These are phyloP conservation scores for Alligator mississippiensis DNA, from an alignment of 2,113 vertebrate genomes.

Conservation along the genomic window DNA sequence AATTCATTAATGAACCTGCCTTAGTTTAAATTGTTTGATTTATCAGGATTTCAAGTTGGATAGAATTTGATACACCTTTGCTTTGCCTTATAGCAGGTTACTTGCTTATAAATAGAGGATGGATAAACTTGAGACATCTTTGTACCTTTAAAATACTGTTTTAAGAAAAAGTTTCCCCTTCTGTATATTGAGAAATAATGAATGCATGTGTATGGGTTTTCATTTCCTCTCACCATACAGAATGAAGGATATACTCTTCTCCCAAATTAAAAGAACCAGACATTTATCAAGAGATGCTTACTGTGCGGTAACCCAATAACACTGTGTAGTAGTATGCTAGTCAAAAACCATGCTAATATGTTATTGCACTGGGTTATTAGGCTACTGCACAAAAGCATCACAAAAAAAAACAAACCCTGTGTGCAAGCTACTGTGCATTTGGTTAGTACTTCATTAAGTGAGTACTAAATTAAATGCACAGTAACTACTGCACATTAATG, in stretches of 20 bases:
- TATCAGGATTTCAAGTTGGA: not conserved
- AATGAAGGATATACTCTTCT: not conserved
- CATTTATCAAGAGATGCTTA: not conserved
- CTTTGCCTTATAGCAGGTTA: not conserved
- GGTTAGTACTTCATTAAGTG: no score
- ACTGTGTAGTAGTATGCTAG: not conserved
- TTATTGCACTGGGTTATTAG: no score
- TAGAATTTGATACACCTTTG: not conserved
- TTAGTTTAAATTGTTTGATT: not conserved
- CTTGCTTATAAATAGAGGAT: not conserved
- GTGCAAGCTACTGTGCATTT: no score
- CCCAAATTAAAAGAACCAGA: not conserved
- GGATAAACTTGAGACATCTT: not conserved
- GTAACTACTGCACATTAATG: no score
- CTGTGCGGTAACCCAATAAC: no score
- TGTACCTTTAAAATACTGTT: not conserved
- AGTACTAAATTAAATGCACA: no score
- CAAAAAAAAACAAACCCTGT: no score
- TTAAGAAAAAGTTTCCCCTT: not conserved
- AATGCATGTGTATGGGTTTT: not conserved
- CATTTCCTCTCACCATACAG: not conserved
- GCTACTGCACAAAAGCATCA: no score
- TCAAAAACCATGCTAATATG: no score
- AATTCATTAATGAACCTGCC: not conserved
- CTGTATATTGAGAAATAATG: not conserved